Evolutionary conservation across 2,113 vertebrate species (phyloP), one percentile per base, ranked within the genome.

Genomic region (Opisthocomus hoazin): DNA sequence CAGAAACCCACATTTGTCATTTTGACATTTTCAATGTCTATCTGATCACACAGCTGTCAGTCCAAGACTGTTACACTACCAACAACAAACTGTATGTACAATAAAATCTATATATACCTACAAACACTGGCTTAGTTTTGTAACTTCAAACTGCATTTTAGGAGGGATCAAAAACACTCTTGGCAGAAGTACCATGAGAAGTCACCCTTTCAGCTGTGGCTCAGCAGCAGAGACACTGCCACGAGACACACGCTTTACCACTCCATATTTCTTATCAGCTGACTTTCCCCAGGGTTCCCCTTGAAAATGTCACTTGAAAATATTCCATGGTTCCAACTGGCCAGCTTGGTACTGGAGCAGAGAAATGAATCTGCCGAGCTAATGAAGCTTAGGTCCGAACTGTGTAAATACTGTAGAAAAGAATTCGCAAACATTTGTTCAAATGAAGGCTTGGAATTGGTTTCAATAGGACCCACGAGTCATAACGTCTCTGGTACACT

Each of bases 361-460:
- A 88, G 86, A 93, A 92, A 89, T 51, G 45, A 91, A 82, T 73
- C 84, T 91, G 88, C 91, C 79, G 95, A 93, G 94, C 92, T 95
- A 76, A 94, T 39, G 88, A 68, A 76, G 95, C 90, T 93, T 21
- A 29, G 90, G 70, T 64, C 86, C 61, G 89, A 63, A 14, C 48
- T 79, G 80, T 80, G 92, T 56, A 84, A 93, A 94, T 51, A 87
- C 61, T 50, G 63, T 5, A 69, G 65, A 21, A 54, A 89, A 89
- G 86, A 93, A 92, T 87, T 85, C 84, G 86, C 86, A 96, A 96
- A 96, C 92, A 91, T 93, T 96, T 91, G 90, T 79, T 87, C 90
- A 89, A 60, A 75, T 5, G 83, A 79, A 87, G 84, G 86, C 61
- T 61, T 27, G 41, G 91, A 50, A 82, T 85, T 74, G 76, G 23